Base-by-base conservation (phyloP, 1,140 invertebrate species). In the Drosophila setifemur region DNA sequence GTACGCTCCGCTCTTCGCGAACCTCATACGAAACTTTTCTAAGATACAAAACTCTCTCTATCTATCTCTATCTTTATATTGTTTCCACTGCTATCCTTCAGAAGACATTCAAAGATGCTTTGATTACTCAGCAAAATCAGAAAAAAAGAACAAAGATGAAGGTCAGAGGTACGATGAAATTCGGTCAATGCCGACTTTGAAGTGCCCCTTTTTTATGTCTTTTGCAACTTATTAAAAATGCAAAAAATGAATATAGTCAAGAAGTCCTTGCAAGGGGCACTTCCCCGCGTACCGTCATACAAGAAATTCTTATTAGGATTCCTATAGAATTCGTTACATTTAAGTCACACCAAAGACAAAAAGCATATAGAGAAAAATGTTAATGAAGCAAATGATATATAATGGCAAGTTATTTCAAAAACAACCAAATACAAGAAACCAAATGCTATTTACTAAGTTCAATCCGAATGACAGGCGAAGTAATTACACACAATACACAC, bases 361-460 rank as follows among this genome's bases (percentile, higher is more conserved):
- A 60, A 45, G 57, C 67, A 68, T 73, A 68, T 72, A 83, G 54
- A 83, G 64, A 82, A 42, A 64, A 82, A 42, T 78, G 79, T 86
- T 83, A 73, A 54, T 69, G 39, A 85, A 48, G 53, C 69, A 70
- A 83, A 85, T 61, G 40, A 83, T 83, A 73, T 82, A 82, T 82
- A 83, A 82, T 33, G 73, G 64, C 66, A 75, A 82, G 78, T 82
- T 86, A 76, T 75, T 86, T 69, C 45, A 76, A 74, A 29, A 53
- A 66, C 52, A 73, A 66, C 25, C 44, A 42, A n/a, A 35, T 52
- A 58, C 61, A 40, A 49, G 35, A 63, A 57, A 39, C 35, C 47
- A 73, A 68, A 60, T 60, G 52, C 74, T 87, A 88, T 72, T 74
- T 64, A 73, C 60, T 81, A 74, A 73, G 76, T 81, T 86, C 60